phyloP scores from a whole-genome alignment of 1,140 invertebrate genomes.

The Heliconius nattereri region DNA sequence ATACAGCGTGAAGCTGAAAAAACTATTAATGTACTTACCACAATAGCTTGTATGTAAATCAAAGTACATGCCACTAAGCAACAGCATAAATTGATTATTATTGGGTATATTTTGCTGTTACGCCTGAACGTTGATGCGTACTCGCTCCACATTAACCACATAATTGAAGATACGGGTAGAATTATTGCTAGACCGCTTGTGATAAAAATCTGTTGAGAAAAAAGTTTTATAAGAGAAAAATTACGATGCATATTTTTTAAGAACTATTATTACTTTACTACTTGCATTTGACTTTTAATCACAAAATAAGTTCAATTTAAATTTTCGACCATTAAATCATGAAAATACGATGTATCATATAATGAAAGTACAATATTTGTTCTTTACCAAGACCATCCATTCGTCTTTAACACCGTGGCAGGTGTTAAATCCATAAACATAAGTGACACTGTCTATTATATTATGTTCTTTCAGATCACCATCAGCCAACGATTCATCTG shows the following conservation, averaged over 20 bases:
- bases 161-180: constrained; percentile 52
- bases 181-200: constrained; percentile 62
- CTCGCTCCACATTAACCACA: constrained; percentile 68
- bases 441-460: constrained; percentile 78
- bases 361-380: background rate
- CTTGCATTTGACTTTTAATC: too few species aligned
- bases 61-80: constrained; percentile 69
- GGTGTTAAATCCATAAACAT: constrained; percentile 72
- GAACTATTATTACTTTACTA: too few species aligned
- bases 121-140: constrained; percentile 64
- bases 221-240: too few species aligned
- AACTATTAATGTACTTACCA: constrained; percentile 53
- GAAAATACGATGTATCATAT: background rate
- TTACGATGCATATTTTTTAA: too few species aligned
- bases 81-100: constrained; percentile 75
- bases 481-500: constrained; percentile 74
- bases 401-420: constrained; percentile 66
- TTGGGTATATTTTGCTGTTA: constrained; percentile 75
- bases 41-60: constrained; percentile 74
- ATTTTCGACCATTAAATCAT: too few species aligned
- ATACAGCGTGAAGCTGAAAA: too few species aligned
- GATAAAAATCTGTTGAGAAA: constrained; percentile 58
- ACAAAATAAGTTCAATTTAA: too few species aligned
- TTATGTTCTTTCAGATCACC: constrained; percentile 76
- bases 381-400: constrained; percentile 71